Conservation (phyloP, 2,113 vertebrate species). For the Onychostoma macrolepis region DNA sequence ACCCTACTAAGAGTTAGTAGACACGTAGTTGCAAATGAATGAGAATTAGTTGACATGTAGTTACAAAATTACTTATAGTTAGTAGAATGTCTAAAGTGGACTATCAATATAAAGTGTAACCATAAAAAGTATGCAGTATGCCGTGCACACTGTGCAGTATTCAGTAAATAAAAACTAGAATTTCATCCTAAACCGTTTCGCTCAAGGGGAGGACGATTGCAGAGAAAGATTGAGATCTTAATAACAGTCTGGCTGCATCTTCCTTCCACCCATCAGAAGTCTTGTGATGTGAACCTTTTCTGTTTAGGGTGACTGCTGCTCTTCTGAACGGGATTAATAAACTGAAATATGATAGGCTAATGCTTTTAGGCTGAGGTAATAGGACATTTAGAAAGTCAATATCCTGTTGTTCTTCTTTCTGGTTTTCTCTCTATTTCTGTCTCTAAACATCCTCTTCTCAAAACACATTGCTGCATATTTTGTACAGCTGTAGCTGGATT, state of each 20-base stretch:
- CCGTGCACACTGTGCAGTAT: neutral
- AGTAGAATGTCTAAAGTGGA: too few relatives aligned
- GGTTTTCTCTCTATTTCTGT: neutral
- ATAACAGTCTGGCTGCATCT: slow-evolving; percentile 13
- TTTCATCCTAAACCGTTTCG: neutral
- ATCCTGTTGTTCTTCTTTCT: neutral
- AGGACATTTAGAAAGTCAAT: slow-evolving; percentile 2
- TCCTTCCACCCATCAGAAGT: slow-evolving; percentile 4
- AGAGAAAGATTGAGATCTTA: slow-evolving; percentile 16
- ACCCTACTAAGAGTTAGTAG: too few relatives aligned
- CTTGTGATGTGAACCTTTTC: slow-evolving; percentile 16
- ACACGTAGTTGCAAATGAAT: too few relatives aligned
- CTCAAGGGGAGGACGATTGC: slow-evolving; percentile 4
- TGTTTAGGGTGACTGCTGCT: slow-evolving; percentile 3
- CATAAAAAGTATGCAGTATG: neutral
- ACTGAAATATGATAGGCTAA: neutral
- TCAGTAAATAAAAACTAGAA: neutral
- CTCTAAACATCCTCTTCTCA: neutral
- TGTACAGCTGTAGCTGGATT: neutral
- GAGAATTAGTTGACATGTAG: too few relatives aligned
- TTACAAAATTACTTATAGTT: too few relatives aligned
- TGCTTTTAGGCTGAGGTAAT: slow-evolving; percentile 8
- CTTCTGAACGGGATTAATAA: slow-evolving; percentile 7
- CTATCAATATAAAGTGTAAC: too few relatives aligned
- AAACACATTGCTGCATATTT: neutral